Evolutionary conservation across 2,888 invertebrate genomes (phyloP).

Genomic region (Hemaris fuciformis): DNA sequence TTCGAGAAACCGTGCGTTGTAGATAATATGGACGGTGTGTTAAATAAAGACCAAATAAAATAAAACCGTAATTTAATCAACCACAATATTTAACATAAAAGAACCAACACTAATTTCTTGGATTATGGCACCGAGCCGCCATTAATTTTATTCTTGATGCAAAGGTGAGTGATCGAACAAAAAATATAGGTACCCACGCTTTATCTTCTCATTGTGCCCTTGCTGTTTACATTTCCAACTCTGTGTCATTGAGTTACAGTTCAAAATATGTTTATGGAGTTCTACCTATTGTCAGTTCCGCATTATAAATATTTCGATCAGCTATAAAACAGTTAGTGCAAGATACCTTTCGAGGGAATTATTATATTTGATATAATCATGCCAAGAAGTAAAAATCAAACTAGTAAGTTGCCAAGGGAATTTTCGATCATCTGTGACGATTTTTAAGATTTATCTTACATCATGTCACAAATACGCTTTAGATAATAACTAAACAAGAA

Average conservation of each 20-base stretch:
- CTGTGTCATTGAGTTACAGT: not conserved
- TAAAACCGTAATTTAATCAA: not conserved
- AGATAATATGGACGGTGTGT: too few relatives aligned
- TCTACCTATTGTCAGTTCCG: not conserved
- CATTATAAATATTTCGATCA: not conserved
- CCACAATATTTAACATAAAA: not conserved
- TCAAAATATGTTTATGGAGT: not conserved
- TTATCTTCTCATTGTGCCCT: not conserved
- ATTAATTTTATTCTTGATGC: not conserved
- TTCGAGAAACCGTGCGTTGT: too few relatives aligned
- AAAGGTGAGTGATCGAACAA: not conserved
- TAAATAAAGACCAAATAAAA: not conserved
- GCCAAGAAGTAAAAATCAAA: not conserved
- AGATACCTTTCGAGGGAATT: not conserved
- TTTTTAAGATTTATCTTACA: too few relatives aligned
- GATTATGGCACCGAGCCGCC: not conserved
- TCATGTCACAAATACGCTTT: too few relatives aligned
- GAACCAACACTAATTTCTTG: not conserved
- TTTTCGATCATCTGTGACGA: too few relatives aligned
- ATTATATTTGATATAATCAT: not conserved
- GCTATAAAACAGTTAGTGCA: not conserved
- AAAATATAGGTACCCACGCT: conserved; percentile 8
- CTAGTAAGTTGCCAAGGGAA: not conserved
- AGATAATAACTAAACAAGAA: too few relatives aligned
- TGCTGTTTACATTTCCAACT: not conserved